phyloP scores from a whole-genome alignment of 2,888 invertebrate genomes.

The Rotaria macrura region DNA sequence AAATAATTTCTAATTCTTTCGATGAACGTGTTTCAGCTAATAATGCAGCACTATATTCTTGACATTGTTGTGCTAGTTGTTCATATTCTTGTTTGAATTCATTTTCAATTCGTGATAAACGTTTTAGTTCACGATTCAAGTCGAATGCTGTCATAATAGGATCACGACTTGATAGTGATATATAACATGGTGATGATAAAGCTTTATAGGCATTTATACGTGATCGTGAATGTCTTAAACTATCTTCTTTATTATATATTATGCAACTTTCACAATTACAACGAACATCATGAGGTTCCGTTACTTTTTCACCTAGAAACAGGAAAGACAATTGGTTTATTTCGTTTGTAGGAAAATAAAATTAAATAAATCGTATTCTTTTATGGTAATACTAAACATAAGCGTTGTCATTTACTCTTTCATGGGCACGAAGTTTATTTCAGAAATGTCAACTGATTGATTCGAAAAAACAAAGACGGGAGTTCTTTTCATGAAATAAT shows the following conservation, averaged over 20 bases:
- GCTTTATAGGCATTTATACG: constrained; percentile 94
- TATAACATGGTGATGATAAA: constrained; percentile 84
- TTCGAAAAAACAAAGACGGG: too few relatives aligned
- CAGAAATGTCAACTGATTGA: too few relatives aligned
- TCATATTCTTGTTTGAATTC: constrained; percentile 84
- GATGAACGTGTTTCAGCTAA: constrained; percentile 90
- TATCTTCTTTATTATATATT: constrained; percentile 77
- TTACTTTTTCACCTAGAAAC: background rate
- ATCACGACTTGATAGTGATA: constrained; percentile 89
- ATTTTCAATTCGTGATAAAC: constrained; percentile 87
- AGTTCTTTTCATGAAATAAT: too few relatives aligned
- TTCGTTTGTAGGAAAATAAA: too few relatives aligned
- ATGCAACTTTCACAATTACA: constrained; percentile 92
- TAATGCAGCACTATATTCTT: constrained; percentile 89
- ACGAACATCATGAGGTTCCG: constrained; percentile 50
- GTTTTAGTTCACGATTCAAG: constrained; percentile 86
- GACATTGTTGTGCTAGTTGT: constrained; percentile 51
- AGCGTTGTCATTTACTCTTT: too few relatives aligned
- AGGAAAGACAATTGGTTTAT: background rate
- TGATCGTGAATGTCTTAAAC: constrained; percentile 81
- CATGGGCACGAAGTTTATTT: too few relatives aligned
- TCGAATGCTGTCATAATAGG: constrained; percentile 95
- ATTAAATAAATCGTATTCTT: too few relatives aligned
- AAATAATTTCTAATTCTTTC: constrained; percentile 81
- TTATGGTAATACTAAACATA: too few relatives aligned